Evolutionary conservation across 2,113 vertebrate species (phyloP), one percentile per base, ranked within the genome.

Genomic region (Oriolus oriolus): DNA sequence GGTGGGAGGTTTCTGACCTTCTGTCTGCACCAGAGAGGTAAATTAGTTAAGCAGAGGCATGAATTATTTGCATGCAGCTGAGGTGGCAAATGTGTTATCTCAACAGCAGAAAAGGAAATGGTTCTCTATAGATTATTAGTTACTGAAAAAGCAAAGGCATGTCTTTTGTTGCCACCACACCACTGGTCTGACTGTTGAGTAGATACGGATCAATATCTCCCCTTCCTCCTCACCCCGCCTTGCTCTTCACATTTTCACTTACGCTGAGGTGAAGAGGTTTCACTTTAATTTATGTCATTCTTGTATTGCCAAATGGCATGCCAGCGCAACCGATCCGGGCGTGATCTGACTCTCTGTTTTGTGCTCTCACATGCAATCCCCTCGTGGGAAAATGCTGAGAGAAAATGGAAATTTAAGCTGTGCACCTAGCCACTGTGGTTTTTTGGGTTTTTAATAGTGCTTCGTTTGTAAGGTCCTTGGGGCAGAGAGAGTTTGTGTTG

Each of bases 351-450:
- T 97, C 44, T 95, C 93, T 84, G 77, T 60, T 93, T 39, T 92
- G 69, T 61, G 73, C 94, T 96, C 95, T 96, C 88, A 93, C 89
- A 94, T 89, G 84, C 94, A 45, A 87, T 92, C 83, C 95, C 92
- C 95, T 95, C 65, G 93, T 96, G 96, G 96, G 96, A 97, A 96
- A 95, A 93, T 54, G 86, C 92, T 86, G 76, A 96, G 88, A 96
- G 95, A 97, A 96, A 96, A 96, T 96, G 84, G 96, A 96, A 96
- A 96, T 96, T 78, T 90, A 74, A 95, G 88, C 45, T 82, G 52
- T 93, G 76, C 73, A 92, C 37, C 93, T 81, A 78, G 73, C 80
- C 93, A 84, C 86, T 75, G 94, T 84, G 86, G 95, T 86, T 96
- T 95, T 65, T 59, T 60, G 3, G 88, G 85, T 84, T 95, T 95